Percentiles rank a stretch among this genome's conserved stretches.
These are phyloP conservation scores for Trichonephila inaurata DNA, from an alignment of 1,140 invertebrate genomes.

Conservation along the genomic window DNA sequence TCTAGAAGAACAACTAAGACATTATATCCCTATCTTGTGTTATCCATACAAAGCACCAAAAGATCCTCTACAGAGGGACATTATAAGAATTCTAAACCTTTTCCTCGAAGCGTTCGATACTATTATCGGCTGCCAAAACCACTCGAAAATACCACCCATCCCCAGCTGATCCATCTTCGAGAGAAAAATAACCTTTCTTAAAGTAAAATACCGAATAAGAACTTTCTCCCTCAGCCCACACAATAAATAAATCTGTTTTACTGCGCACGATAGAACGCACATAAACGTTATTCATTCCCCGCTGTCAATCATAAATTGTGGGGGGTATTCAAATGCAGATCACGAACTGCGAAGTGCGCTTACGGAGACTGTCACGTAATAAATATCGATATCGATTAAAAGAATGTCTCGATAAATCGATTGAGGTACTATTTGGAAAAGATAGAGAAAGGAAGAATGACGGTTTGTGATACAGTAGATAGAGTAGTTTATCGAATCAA, in stretches of 20 bases:
- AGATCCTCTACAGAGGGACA: too few species aligned
- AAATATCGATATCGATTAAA: conserved; percentile 38
- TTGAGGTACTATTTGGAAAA: neutral
- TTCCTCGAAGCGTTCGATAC: neutral
- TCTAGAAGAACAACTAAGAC: too few species aligned
- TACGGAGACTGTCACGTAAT: neutral
- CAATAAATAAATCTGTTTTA: conserved; percentile 9
- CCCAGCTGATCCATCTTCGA: neutral
- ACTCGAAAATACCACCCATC: neutral
- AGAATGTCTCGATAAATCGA: neutral
- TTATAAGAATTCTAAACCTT: neutral
- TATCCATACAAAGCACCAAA: too few species aligned
- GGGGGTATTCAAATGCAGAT: neutral
- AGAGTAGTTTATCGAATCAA: too few species aligned
- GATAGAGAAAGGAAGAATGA: neutral
- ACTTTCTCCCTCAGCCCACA: neutral
- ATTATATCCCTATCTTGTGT: too few species aligned
- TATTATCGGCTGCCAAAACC: conserved; percentile 25
- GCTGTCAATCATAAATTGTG: neutral
- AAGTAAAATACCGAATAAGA: neutral
- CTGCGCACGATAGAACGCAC: neutral
- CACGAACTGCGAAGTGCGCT: neutral
- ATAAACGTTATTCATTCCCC: neutral
- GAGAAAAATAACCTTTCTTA: neutral
- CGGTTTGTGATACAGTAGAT: too few species aligned